phyloP scores from a whole-genome alignment of 1,140 invertebrate genomes.

The Orchesella cincta region DNA sequence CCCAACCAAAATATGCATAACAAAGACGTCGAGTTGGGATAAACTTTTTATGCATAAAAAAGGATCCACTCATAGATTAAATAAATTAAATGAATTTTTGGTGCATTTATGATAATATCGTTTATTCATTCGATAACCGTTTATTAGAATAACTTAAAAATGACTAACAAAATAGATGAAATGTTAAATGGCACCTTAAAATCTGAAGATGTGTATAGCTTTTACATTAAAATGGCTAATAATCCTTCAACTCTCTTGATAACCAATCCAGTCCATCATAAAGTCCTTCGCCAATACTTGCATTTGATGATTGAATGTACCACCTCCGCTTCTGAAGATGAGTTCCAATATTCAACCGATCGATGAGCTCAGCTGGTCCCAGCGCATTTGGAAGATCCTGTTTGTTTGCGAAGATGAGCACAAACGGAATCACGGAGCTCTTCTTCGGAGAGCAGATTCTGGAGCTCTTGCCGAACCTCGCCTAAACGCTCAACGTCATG shows the following conservation, averaged over 20 bases:
- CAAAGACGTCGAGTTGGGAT: too few species aligned
- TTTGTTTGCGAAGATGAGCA: constrained; percentile 99
- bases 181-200: neutral
- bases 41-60: too few species aligned
- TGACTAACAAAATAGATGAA: neutral
- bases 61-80: too few species aligned
- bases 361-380: constrained; percentile 95
- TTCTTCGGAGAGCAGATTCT: constrained; percentile 75
- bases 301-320: neutral
- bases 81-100: neutral
- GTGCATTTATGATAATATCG: neutral
- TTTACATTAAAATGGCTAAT: neutral
- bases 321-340: neutral
- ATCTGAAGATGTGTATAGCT: neutral
- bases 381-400: constrained; percentile 98
- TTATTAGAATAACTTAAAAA: neutral
- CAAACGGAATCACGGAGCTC: constrained; percentile 93
- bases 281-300: neutral
- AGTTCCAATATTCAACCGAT: constrained; percentile 93
- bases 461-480: constrained; percentile 89
- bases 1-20: too few species aligned
- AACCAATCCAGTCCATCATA: neutral
- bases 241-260: neutral
- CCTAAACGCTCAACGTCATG: constrained; percentile 94
- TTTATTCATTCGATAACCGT: neutral